Evolutionary conservation across 2,888 invertebrate genomes (phyloP).

Genomic region (Cantharis nigra): DNA sequence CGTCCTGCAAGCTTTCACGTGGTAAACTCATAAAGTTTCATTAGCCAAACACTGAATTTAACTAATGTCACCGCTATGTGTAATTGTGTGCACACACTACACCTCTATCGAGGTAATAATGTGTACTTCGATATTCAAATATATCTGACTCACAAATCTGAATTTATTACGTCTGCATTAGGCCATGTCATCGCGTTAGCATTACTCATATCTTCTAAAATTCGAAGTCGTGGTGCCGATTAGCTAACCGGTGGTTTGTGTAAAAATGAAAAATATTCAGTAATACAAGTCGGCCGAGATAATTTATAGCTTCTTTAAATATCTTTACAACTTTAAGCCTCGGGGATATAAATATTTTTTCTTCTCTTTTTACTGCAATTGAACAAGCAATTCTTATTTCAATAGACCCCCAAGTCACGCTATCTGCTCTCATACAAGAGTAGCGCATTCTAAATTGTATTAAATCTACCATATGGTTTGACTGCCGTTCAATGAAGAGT

Average conservation of each 20-base stretch:
- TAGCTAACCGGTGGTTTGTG: neutral
- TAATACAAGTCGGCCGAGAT: neutral
- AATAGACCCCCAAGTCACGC: neutral
- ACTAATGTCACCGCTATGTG: constrained; percentile 57
- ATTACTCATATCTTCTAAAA: constrained; percentile 43
- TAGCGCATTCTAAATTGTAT: neutral
- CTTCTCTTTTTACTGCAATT: neutral
- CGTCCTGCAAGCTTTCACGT: constrained; percentile 17
- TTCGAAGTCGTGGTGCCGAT: neutral
- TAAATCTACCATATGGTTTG: neutral
- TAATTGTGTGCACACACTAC: constrained; percentile 52
- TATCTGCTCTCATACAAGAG: neutral
- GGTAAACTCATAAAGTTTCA: constrained; percentile 53
- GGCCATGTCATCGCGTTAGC: constrained; percentile 51
- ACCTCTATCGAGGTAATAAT: constrained; percentile 46
- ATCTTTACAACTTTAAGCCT: neutral
- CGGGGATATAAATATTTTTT: neutral
- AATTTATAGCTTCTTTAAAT: neutral
- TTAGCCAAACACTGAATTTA: constrained; percentile 55
- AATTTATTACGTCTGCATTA: constrained; percentile 54
- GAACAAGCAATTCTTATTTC: neutral
- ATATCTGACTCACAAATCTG: constrained; percentile 55
- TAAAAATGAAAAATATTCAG: neutral
- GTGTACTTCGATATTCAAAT: constrained; percentile 53
- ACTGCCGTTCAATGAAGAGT: neutral